These are phyloP conservation scores for Percopsis transmontana DNA, from an alignment of 2,113 vertebrate species.

Conservation along the genomic window DNA sequence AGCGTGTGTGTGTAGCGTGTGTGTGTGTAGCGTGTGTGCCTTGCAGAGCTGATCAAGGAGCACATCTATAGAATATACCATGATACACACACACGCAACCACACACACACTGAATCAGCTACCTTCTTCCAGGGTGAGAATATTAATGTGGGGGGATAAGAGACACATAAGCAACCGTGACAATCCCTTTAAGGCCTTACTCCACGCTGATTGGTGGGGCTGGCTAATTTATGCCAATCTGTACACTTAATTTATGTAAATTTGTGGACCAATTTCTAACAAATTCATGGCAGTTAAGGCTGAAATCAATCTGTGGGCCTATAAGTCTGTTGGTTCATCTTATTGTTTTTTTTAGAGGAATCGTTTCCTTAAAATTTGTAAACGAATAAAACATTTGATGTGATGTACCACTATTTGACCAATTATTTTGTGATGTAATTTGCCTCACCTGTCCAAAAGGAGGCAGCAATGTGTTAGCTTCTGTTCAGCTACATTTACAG, in stretches of 20 bases:
- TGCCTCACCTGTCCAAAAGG: slow-evolving; percentile 58
- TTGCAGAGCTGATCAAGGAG: slow-evolving; percentile 34
- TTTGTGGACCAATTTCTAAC: slow-evolving; percentile 24
- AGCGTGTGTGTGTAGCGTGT: slow-evolving; percentile 4
- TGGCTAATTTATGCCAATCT: slow-evolving; percentile 59
- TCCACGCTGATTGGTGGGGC: slow-evolving; percentile 30
- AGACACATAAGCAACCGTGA: slow-evolving; percentile 66
- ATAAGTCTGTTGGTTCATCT: background rate
- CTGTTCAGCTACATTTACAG: background rate
- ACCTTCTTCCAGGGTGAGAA: slow-evolving; percentile 63
- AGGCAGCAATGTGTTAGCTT: slow-evolving; percentile 21
- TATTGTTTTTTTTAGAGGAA: background rate
- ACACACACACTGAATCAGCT: slow-evolving; percentile 38
- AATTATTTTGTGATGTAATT: background rate
- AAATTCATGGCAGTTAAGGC: slow-evolving; percentile 4
- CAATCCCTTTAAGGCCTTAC: slow-evolving; percentile 65
- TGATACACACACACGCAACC: slow-evolving; percentile 10
- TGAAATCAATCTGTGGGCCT: slow-evolving; percentile 29
- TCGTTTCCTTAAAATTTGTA: too few species aligned
- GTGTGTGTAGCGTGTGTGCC: slow-evolving; percentile 5
- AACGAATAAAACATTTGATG: too few species aligned
- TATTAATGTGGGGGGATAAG: slow-evolving; percentile 61
- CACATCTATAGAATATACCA: slow-evolving; percentile 5
- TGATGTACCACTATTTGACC: too few species aligned
- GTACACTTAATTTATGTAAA: slow-evolving; percentile 40